Conservation (phyloP, 2,888 invertebrate species). For the Zhengitettix transpicula region DNA sequence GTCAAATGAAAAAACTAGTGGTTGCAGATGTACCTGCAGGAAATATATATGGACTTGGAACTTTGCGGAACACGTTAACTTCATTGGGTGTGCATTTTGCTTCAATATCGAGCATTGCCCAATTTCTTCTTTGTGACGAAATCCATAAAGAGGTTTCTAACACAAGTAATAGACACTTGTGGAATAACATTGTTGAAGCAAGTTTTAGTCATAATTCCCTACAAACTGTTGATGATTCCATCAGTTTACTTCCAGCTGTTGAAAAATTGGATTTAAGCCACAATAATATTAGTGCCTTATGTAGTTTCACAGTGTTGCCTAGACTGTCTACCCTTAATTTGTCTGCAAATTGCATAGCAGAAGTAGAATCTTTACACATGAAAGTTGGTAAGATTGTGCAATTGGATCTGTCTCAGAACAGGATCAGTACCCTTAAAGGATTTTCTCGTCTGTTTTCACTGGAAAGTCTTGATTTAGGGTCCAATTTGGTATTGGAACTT, state of each 20-base stretch:
- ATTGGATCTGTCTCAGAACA: constrained; percentile 73
- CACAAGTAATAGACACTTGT: constrained; percentile 35
- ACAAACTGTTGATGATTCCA: constrained; percentile 59
- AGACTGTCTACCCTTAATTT: constrained; percentile 59
- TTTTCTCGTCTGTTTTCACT: constrained; percentile 74
- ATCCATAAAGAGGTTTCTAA: constrained; percentile 47
- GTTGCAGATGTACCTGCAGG: constrained; percentile 51
- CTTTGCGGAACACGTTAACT: constrained; percentile 43
- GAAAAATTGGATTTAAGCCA: constrained; percentile 56
- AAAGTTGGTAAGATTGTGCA: constrained; percentile 78
- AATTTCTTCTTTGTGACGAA: constrained; percentile 71
- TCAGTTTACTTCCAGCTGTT: constrained; percentile 56
- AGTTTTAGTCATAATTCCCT: constrained; percentile 69
- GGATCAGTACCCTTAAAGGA: constrained; percentile 50
- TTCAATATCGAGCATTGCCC: constrained; percentile 48
- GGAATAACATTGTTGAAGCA: constrained; percentile 49
- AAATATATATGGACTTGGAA: constrained; percentile 46
- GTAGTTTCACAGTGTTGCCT: constrained; percentile 62
- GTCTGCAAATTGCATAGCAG: constrained; percentile 57
- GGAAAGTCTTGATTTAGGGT: constrained; percentile 69
- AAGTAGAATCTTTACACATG: constrained; percentile 62
- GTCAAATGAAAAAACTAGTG: constrained; percentile 49
- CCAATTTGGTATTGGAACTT: constrained; percentile 65
- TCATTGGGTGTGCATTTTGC: constrained; percentile 49
- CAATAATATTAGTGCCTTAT: constrained; percentile 57